Conservation (phyloP, 2,888 invertebrate species). For the Caenorhabditis imperialis region DNA sequence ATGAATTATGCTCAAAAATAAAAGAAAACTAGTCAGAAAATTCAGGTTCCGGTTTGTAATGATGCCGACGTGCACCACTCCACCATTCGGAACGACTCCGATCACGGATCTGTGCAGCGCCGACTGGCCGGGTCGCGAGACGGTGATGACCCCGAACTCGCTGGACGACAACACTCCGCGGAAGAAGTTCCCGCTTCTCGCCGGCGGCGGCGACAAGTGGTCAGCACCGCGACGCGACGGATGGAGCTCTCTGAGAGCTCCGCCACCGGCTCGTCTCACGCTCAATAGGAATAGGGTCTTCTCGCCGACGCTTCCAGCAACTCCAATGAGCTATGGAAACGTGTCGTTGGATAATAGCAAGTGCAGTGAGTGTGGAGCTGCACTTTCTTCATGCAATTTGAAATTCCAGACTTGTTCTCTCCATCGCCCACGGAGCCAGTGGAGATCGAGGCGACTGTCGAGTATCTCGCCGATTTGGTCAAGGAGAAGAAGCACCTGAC, state of each 20-base stretch:
- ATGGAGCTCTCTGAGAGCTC: conserved; percentile 43
- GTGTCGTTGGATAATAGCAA: conserved; percentile 27
- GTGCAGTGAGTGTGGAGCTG: conserved; percentile 3
- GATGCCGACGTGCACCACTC: conserved; percentile 48
- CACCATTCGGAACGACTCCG: conserved; percentile 33
- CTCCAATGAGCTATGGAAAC: conserved; percentile 47
- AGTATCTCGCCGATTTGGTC: conserved; percentile 68
- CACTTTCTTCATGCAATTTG: neutral
- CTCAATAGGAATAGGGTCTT: conserved; percentile 33
- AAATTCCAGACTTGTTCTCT: conserved; percentile 24
- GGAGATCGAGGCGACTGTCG: conserved; percentile 58
- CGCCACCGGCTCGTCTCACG: conserved; percentile 48
- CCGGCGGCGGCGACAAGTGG: conserved; percentile 11
- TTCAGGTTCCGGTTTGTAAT: too few relatives aligned
- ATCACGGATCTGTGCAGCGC: neutral
- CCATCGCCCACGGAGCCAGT: conserved; percentile 37
- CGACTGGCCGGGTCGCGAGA: conserved; percentile 23
- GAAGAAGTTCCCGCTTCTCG: conserved; percentile 15
- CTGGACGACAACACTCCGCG: conserved; percentile 35
- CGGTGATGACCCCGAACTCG: conserved; percentile 28
- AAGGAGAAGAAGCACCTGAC: conserved; percentile 72
- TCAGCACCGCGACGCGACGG: conserved; percentile 16
- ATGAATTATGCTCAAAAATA: too few relatives aligned
- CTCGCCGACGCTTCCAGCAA: conserved; percentile 43
- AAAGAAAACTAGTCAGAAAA: too few relatives aligned